phyloP scores from a whole-genome alignment of 2,888 invertebrate genomes.

The Noctua fimbriata region DNA sequence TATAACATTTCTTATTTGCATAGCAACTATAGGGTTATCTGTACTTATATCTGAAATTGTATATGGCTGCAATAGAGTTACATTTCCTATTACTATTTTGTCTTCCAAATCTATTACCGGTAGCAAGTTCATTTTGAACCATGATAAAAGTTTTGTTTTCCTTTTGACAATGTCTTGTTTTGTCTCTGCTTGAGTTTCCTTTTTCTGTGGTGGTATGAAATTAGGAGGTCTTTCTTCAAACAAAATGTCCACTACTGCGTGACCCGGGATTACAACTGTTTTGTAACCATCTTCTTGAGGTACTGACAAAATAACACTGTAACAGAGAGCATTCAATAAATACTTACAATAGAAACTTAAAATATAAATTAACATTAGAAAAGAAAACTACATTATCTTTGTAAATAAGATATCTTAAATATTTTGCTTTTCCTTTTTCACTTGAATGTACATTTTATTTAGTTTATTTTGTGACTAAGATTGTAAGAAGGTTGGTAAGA shows the following conservation, averaged over 20 bases:
- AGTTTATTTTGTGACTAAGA: not conserved
- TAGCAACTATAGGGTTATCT: conserved; percentile 80
- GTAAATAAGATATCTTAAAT: not conserved
- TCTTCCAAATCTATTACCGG: conserved; percentile 78
- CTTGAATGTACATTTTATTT: not conserved
- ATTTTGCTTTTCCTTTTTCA: not conserved
- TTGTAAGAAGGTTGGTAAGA: not conserved
- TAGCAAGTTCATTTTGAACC: conserved; percentile 82
- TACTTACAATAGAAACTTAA: not conserved
- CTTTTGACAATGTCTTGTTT: conserved; percentile 68
- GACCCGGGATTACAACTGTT: conserved; percentile 81
- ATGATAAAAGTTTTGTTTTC: conserved; percentile 77
- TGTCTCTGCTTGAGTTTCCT: conserved; percentile 46
- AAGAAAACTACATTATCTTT: not conserved
- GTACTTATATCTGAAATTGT: conserved; percentile 79
- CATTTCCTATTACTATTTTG: conserved; percentile 81
- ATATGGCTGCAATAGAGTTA: conserved; percentile 81
- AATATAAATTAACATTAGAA: not conserved
- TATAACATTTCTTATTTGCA: conserved; percentile 81
- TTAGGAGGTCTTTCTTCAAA: conserved; percentile 63
- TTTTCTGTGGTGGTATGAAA: conserved; percentile 68
- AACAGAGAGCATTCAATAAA: conserved; percentile 63
- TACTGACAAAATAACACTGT: conserved; percentile 81
- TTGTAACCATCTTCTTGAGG: conserved; percentile 72
- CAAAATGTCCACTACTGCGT: conserved; percentile 76